Evolutionary conservation across 2,113 vertebrate species (phyloP), one percentile per base, ranked within the genome.

Genomic region (Hyla sarda): DNA sequence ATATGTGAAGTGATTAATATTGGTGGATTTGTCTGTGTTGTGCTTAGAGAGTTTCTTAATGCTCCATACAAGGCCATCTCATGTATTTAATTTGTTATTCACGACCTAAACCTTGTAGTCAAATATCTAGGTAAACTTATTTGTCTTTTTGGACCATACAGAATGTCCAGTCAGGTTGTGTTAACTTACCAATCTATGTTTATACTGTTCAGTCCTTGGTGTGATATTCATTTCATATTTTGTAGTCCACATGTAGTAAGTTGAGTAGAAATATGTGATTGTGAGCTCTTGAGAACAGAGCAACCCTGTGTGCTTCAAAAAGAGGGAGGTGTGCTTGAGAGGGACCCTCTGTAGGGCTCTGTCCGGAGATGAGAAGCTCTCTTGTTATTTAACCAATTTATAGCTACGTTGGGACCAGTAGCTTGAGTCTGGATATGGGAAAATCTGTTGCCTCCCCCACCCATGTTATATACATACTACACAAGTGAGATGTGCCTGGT

Each of bases 321-420:
- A 58, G 62, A 21, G 69, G 85, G 48, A 48, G 85, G 54, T 34
- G 69, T 87, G 17, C 73, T 48, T 72, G 78, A 50, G 34, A 87
- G 77, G 85, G 41, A 82, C 48, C 60, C 23, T 80, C 62, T 79
- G 50, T 71, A 78, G 47, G 32, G 52, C 74, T 87, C 85, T 82
- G 67, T 74, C 50, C 69, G 48, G 67, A 37, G 77, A 82, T 87
- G 78, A 87, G 85, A 87, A 87, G 85, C 77, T 34, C 67, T 34
- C 67, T 87, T 86, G 85, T 86, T 86, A 86, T 65, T 81, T 82
- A 25, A 79, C 85, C 77, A 81, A 41, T 81, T 87, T 82, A 82
- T 41, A 74, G 25, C 69, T 37, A 67, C 47, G 17, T 80, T 80
- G 78, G 78, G 85, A 82, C 77, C 48, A n/a, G 50, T 54, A 47